Evolutionary conservation across 64 coral and sea anemone genomes (phyloP), one percentile per base, ranked within the genome.

Genomic region (Hydrozoanthus tunicans): DNA sequence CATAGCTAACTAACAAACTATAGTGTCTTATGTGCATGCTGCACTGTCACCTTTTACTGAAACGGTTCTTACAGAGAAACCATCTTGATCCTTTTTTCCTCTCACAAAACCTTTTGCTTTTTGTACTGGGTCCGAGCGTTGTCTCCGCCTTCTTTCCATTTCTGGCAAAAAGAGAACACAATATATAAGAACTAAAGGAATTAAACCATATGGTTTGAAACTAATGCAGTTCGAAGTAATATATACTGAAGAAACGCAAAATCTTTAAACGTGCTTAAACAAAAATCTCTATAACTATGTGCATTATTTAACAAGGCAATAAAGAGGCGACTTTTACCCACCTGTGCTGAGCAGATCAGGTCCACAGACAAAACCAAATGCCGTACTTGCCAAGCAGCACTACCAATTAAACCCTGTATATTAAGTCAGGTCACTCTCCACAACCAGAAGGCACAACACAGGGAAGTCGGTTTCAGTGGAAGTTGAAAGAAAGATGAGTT

Each of bases 81-180:
- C 76, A 20, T 58, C 76, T 56, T 78, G 76, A 56, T 78, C 76
- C 53, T 57, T 58, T 78, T n/a, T 56, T 78, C 75, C 53, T 78
- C 76, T 78, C 76, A 58, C 76, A 58, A 78, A 57, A 9, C 57
- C 76, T 78, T 54, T 78, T 78, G 76, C 76, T 14, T 7, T 78
- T 78, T 78, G 43, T 56, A 77, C 20, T 3, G 53, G 76, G 57
- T 58, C 53, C 17, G 12, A 56, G 4, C 53, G 76, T 57, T 56
- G 76, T 58, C 76, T 3, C 11, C 76, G 76, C 53, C 76, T 78
- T 78, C 53, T 78, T 54, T 78, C 76, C 76, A 78, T 78, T 56
- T 56, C 76, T 78, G 53, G 76, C 13, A 56, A 78, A 8, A 78
- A 56, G 15, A 56, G 76, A 78, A 57, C 1, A 54, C 76, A 78